phyloP scores from a whole-genome alignment of 2,797 vertebrate genomes.

The Anguilla obscura region DNA sequence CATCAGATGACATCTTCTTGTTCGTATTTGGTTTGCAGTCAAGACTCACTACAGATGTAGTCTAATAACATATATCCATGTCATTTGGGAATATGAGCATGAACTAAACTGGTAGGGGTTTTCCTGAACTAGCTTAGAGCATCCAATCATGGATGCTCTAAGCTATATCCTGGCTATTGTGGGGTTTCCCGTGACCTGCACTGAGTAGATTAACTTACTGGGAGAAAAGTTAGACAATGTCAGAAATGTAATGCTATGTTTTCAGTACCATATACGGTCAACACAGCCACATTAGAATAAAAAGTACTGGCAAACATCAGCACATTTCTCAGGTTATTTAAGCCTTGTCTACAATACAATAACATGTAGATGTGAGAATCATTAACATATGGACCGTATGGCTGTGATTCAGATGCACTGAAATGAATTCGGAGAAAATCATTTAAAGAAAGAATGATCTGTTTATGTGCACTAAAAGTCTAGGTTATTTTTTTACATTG shows the following conservation, averaged over 20 bases:
- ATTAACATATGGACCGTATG: neutral
- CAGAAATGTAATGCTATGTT: neutral
- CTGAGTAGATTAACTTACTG: conserved; percentile 1
- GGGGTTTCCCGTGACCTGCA: conserved; percentile 12
- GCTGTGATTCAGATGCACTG: neutral
- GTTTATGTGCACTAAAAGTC: neutral
- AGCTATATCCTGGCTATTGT: conserved; percentile 6
- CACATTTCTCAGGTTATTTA: neutral
- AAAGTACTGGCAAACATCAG: neutral
- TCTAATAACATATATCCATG: neutral
- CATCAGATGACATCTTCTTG: neutral
- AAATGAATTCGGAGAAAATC: neutral
- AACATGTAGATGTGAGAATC: neutral
- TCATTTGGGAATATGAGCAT: neutral
- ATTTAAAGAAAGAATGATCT: neutral
- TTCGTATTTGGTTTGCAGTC: neutral
- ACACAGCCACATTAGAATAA: neutral
- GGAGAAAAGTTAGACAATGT: neutral
- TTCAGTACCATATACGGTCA: neutral
- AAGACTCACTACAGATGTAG: neutral
- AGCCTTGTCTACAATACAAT: neutral
- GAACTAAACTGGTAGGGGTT: neutral
- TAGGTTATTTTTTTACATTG: neutral
- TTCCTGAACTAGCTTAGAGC: neutral
- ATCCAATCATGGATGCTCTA: neutral